Evolutionary conservation across 2,888 invertebrate species (phyloP).

Genomic region (Frankliniella intonsa): DNA sequence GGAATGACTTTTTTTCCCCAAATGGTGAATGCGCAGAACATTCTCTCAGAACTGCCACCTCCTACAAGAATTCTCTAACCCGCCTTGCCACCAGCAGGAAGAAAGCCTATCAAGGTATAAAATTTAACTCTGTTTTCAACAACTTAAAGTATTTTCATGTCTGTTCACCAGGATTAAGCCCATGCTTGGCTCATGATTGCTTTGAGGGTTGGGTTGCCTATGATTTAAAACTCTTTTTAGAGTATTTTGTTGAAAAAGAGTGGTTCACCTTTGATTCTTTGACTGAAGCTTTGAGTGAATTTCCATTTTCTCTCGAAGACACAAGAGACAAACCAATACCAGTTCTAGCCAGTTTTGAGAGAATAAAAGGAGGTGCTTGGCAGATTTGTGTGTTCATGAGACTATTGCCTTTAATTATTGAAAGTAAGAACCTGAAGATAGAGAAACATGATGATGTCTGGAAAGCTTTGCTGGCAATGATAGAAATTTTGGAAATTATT

Average conservation of each 20-base stretch:
- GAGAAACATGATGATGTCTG: neutral
- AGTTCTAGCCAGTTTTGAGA: neutral
- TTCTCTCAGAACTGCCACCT: neutral
- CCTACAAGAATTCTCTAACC: neutral
- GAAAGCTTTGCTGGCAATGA: neutral
- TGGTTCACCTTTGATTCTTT: conserved; percentile 26
- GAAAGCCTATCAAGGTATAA: conserved; percentile 23
- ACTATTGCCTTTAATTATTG: neutral
- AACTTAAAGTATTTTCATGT: conserved; percentile 26
- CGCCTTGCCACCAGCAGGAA: neutral
- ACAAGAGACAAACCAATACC: neutral
- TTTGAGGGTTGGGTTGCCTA: conserved; percentile 27
- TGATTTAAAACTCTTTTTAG: conserved; percentile 22
- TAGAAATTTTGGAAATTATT: neutral
- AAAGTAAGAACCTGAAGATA: neutral
- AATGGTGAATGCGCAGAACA: neutral
- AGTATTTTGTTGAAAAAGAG: conserved; percentile 25
- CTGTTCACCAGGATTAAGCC: conserved; percentile 16
- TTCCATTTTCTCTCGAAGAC: neutral
- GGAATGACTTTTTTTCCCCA: neutral
- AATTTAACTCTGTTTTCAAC: conserved; percentile 30
- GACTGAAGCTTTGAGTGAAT: neutral
- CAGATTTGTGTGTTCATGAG: neutral
- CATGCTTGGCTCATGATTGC: conserved; percentile 29
- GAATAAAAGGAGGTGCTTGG: neutral